Base-by-base conservation (phyloP, 1,140 invertebrate species). In the Musca domestica region DNA sequence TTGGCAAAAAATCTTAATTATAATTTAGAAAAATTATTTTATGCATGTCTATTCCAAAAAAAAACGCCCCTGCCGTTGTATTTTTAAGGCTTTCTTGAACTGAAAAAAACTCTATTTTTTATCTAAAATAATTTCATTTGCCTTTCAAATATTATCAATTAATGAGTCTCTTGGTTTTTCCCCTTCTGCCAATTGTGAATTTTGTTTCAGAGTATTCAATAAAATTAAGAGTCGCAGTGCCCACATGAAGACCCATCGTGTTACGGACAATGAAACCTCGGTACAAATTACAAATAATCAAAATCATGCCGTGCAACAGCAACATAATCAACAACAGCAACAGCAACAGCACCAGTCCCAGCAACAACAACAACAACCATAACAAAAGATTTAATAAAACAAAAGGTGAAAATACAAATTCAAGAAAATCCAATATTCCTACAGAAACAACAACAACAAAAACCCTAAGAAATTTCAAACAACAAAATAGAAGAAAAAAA, bases 191-290 rank as follows among this genome's bases (percentile, higher is more conserved):
- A 58, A 47, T 20, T 54, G 17, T 15, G 3, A 23, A 20, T 48
- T 14, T 7, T 12, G 64, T 51, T 69, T 73, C 88, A 97, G 95
- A 88, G 90, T 96, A 83, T 98, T 98, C 88, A 91, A 90, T 84
- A 98, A 98, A 89, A 94, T 98, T 74, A 97, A 97, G 88, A 97
- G 95, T 87, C 90, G 95, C 84, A 97, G 94, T 87, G 95, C 95
- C 66, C 95, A 98, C 85, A 98, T 98, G 95, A 98, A 98, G 86
- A 96, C 94, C 70, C 95, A 98, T 86, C 89, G 92, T 76, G 90
- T 91, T 77, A 88, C 89, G 73, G 90, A 92, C 75, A 85, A 87
- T 67, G 23, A 67, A 68, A 70, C 23, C 68, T 23, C 30, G 70
- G 20, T 61, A 71, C 69, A 56, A 58, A 65, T 68, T 51, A 10